Conservation (phyloP, 2,113 vertebrate genomes). For the Athene noctua region DNA sequence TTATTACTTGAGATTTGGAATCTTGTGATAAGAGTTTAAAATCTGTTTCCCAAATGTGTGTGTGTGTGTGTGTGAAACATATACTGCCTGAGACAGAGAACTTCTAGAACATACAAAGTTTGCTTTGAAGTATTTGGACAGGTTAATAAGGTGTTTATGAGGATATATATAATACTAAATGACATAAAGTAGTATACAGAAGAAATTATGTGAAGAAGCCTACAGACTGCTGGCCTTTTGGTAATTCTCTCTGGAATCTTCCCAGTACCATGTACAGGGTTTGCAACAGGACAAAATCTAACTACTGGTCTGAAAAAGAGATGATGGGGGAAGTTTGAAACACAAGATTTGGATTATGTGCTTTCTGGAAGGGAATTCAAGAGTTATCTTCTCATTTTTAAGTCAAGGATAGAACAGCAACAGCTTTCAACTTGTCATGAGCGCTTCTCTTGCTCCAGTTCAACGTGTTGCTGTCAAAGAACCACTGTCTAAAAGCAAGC, state of each 20-base stretch:
- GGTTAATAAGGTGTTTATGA: not conserved
- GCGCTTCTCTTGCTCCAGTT: not conserved
- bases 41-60: not conserved
- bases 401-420: not conserved
- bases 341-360: not conserved
- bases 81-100: not conserved
- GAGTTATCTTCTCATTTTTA: not conserved
- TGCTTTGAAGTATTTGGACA: not conserved
- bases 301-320: not conserved
- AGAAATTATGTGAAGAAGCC: not conserved
- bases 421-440: not conserved
- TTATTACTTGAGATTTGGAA: not conserved
- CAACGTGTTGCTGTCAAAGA: not conserved
- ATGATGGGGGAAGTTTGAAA: rapidly evolving
- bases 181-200: not conserved
- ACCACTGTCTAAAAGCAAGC: not conserved
- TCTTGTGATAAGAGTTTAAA: not conserved
- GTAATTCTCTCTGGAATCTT: not conserved
- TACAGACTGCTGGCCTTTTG: not conserved
- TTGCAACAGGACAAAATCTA: not conserved
- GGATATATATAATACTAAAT: not conserved
- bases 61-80: too few relatives aligned
- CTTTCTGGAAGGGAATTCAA: not conserved
- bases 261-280: not conserved
- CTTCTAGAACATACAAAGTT: not conserved